Evolutionary conservation across 1,140 invertebrate species (phyloP).

Genomic region (Dendroctonus ponderosae): DNA sequence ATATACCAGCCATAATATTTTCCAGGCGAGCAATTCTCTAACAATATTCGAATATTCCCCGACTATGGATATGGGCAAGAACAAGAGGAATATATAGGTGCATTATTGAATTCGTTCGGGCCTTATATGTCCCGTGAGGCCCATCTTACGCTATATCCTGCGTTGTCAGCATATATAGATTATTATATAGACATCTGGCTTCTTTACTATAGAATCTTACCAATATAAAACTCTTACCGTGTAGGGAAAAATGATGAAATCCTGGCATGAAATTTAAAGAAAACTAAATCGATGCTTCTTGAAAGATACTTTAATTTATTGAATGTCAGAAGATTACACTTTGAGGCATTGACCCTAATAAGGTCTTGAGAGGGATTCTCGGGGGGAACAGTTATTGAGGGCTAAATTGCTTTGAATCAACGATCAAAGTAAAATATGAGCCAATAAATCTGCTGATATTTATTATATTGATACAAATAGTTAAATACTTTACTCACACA

Average conservation of each 20-base stretch:
- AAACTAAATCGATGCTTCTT: too few relatives aligned
- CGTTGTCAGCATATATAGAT: constrained; percentile 54
- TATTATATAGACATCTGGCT: constrained; percentile 54
- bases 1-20: constrained; percentile 6
- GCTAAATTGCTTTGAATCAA: too few relatives aligned
- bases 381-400: too few relatives aligned
- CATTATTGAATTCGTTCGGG: constrained; percentile 52
- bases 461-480: too few relatives aligned
- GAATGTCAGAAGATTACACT: too few relatives aligned
- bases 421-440: too few relatives aligned
- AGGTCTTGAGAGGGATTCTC: too few relatives aligned
- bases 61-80: constrained; percentile 37
- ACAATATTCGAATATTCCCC: constrained; percentile 22
- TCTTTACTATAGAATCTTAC: constrained; percentile 49
- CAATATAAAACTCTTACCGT: constrained; percentile 46
- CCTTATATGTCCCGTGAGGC: constrained; percentile 48
- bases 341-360: too few relatives aligned
- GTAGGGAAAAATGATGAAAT: too few relatives aligned
- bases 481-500: too few relatives aligned
- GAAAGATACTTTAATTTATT: too few relatives aligned
- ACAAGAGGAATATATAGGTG: constrained; percentile 45
- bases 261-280: too few relatives aligned
- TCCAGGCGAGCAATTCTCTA: background rate
- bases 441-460: background rate
- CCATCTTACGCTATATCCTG: constrained; percentile 47